Evolutionary conservation across 2,113 vertebrate species (phyloP), one percentile per base, ranked within the genome.

Genomic region (Paratilapia polleni): DNA sequence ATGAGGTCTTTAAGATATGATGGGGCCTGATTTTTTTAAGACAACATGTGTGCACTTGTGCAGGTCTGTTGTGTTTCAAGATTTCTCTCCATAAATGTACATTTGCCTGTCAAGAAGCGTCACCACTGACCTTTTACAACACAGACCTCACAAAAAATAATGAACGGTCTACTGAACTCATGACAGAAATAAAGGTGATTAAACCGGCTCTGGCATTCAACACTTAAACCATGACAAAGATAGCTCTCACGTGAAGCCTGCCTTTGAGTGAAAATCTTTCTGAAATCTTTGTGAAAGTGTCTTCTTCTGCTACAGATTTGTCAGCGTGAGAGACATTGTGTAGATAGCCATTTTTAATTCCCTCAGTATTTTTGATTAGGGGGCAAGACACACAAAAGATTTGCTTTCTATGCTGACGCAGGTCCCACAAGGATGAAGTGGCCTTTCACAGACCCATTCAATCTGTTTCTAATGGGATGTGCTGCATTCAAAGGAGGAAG

Each of bases 61-160:
- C 36, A 79, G 24, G 74, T 64, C 31, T 60, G 80, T 9, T 41
- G 36, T 2, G 22, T 36, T 87, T 77, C 24, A 4, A 3, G 60
- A 70, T 41, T 6, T 14, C 2, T 14, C 56, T 49, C 28, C 22
- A 41, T 14, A 78, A 59, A 26, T 77, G 57, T 78, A 81, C 60
- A 14, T 87, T 83, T 78, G 49, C 80, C 83, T 85, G 77, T 91
- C 86, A 77, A 26, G 31, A 80, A 89, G 85, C 31, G 63, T 90
- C 91, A 89, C 38, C 31, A 2, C 38, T 94, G 91, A 95, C 92
- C 94, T 94, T 92, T 94, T 70, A 78, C 76, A 74, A 76, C 60
- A 22, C 28, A 78, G 76, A 63, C 74, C 84, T 85, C 56, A 73
- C 54, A 26, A 85, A 81, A 89, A 89, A 90, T 93, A 93, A 93